Base-by-base conservation (phyloP, 1,140 invertebrate species). In the Drosophila obscura region DNA sequence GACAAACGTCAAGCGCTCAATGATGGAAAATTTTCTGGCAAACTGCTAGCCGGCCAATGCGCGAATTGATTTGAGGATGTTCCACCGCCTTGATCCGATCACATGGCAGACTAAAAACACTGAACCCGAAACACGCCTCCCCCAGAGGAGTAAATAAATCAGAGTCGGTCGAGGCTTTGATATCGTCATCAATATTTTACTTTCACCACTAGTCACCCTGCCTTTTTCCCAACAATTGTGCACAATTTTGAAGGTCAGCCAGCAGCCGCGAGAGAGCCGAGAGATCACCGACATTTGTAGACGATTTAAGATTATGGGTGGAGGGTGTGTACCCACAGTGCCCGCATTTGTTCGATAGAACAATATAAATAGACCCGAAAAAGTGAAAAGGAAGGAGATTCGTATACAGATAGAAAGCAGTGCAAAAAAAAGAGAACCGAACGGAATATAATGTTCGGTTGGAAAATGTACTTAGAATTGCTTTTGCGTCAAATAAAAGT, bases 241-340 rank as follows among this genome's bases (percentile, higher is more conserved):
- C 56, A 45, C 16, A 44, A 61, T 74, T 73, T 84, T 84, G 82
- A 87, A 87, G 82, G 82, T 87, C 82, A 71, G 82, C 44, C 82
- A 78, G 74, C 53, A 35, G 41, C 24, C 19, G 35, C 41, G 35
- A 65, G 43, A 65, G 31, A 26, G 26, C 8, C 4, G 48, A 57
- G 4, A 28, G 41, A 39, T 39, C 35, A 39, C 1, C 11, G 35
- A 39, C 35, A 39, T 13, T 39, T 1, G 35, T 13, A 39, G 35
- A 13, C 35, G 11, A 39, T 39, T 39, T 53, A 26, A 60, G 41
- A 55, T 35, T 31, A 50, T 57, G 26, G 58, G 56, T 50, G 73
- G 73, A 55, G 73, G 73, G 72, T 76, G 73, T 76, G 72, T 69
- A 80, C 65, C 35, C 11, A 39, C 48, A 80, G 44, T 72, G 73